A percentile compares a stretch with the other conserved stretches of the same genome.
phyloP scores from a whole-genome alignment of 2,113 vertebrate species.

The Percopsis transmontana region DNA sequence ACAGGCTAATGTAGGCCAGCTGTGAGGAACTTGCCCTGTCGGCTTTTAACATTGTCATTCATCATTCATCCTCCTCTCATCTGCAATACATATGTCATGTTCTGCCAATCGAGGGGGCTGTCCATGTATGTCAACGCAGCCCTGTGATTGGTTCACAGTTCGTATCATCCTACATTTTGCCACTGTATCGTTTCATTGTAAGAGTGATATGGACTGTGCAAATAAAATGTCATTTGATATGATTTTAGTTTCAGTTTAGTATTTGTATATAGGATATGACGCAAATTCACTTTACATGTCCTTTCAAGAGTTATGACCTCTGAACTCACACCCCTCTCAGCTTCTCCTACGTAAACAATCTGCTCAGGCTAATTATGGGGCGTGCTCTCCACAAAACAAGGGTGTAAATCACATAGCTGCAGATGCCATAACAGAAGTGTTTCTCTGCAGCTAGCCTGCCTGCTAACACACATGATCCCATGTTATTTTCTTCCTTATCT shows the following conservation, averaged over 20 bases:
- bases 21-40: conserved; percentile 31
- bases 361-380: neutral
- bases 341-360: neutral
- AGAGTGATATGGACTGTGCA: too few species aligned
- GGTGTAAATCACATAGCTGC: neutral
- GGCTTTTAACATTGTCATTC: conserved; percentile 35
- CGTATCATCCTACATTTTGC: too few species aligned
- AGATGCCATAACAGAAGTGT: conserved; percentile 11
- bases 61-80: conserved; percentile 55
- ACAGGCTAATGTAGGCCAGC: conserved; percentile 52
- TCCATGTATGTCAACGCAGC: neutral
- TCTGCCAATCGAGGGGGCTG: conserved; percentile 5
- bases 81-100: conserved; percentile 53
- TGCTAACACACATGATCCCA: neutral
- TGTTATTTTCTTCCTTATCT: too few species aligned
- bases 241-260: neutral
- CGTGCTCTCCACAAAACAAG: neutral
- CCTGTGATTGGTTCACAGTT: neutral
- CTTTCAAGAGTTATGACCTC: neutral
- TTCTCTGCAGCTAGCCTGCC: neutral
- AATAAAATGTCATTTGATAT: neutral
- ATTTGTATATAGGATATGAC: too few species aligned
- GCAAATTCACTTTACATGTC: too few species aligned
- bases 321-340: neutral
- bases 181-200: too few species aligned